Base-by-base conservation (phyloP, 1,140 invertebrate genomes). In the Arion vulgaris region DNA sequence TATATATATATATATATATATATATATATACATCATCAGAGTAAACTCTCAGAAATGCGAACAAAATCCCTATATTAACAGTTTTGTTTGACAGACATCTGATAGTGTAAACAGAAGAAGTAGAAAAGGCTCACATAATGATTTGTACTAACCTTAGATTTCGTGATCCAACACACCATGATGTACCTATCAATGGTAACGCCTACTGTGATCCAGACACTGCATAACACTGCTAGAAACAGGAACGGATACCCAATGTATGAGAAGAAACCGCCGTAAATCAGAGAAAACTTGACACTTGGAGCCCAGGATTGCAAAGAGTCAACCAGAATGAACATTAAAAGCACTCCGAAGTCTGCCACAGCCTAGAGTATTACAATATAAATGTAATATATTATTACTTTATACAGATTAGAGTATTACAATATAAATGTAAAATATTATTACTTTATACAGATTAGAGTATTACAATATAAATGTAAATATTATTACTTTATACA, bases 171-270 rank as follows among this genome's bases (percentile, higher is more conserved):
- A 80, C 88, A 89, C 4, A 90, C 88, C 74, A 87, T 86, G 19
- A 90, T 89, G 84, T 89, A 90, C n/a, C 89, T 78, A 82, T 90
- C 89, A 0, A 88, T 85, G 0, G 87, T 88, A 26, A 90, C 87
- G 15, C 89, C 89, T 0, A 90, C 88, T 7, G 86, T 90, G 80
- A 88, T 85, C 89, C 89, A 90, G 53, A 90, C 87, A 79, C 88
- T 89, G 39, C 81, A 85, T 26, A 87, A 81, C 1, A 89, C 85
- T 4, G 84, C 82, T 34, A 90, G 78, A 80, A 86, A 89, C 68
- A 87, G 85, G 36, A 88, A 36, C 4, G 89, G 89, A 72, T 85
- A 89, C 2, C 89, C 89, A 38, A 89, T 84, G 83, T 89, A 90
- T 28, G 85, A 80, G 76, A 86, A 87, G 78, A 90, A 88, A 17